These are phyloP conservation scores for Melanotaenia nigrans DNA, from an alignment of 2,797 vertebrate genomes.

Conservation along the genomic window DNA sequence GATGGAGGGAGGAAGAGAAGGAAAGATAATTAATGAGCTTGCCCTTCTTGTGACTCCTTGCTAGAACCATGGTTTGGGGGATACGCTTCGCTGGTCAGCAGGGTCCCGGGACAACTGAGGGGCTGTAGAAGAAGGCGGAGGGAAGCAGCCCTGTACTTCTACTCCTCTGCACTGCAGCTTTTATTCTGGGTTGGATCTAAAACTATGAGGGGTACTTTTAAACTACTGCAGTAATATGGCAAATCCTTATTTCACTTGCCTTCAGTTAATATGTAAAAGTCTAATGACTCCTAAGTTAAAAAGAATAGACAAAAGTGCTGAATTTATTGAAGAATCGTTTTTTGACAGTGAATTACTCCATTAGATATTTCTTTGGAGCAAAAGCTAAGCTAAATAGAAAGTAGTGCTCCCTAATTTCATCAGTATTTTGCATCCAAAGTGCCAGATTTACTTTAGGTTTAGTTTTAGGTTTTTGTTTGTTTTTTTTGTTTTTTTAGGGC, in stretches of 20 bases:
- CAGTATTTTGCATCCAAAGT: too few relatives aligned
- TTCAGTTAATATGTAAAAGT: background rate
- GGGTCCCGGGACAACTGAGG: slow-evolving; percentile 64
- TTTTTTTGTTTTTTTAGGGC: too few relatives aligned
- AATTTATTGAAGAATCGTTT: too few relatives aligned
- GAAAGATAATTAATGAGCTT: slow-evolving; percentile 89
- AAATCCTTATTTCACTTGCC: too few relatives aligned
- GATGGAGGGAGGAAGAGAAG: slow-evolving; percentile 57
- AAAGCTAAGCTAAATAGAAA: too few relatives aligned
- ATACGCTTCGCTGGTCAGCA: slow-evolving; percentile 58
- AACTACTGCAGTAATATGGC: background rate
- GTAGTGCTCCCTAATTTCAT: too few relatives aligned
- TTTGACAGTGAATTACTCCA: too few relatives aligned
- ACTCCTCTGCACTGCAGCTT: slow-evolving; percentile 28
- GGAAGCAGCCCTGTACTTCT: slow-evolving; percentile 4
- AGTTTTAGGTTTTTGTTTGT: too few relatives aligned
- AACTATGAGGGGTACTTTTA: background rate
- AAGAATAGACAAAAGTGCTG: too few relatives aligned
- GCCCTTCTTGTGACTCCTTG: slow-evolving; percentile 81
- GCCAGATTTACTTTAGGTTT: too few relatives aligned
- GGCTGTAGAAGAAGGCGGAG: slow-evolving; percentile 13
- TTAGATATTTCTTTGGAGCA: too few relatives aligned
- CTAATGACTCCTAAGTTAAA: background rate
- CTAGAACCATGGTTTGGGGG: slow-evolving; percentile 66
- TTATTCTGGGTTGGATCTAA: slow-evolving; percentile 14